These are phyloP conservation scores for Paracanthobrama guichenoti DNA, from an alignment of 2,113 vertebrate species.

Conservation along the genomic window DNA sequence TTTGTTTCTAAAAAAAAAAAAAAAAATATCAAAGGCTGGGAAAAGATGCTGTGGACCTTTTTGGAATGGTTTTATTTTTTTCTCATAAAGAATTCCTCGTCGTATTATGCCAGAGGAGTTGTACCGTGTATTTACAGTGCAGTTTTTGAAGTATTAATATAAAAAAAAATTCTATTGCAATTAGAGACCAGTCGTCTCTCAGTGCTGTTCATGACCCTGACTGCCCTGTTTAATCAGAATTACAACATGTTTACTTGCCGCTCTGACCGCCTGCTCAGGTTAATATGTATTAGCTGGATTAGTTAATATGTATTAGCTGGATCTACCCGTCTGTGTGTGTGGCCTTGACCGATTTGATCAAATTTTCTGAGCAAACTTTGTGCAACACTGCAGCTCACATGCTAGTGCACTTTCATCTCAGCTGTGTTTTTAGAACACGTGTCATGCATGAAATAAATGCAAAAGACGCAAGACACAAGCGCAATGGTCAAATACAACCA, in stretches of 20 bases:
- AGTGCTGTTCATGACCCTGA: constrained; percentile 22
- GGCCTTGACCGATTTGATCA: constrained; percentile 29
- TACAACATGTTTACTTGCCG: constrained; percentile 54
- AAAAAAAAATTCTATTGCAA: background rate
- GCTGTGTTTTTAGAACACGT: background rate
- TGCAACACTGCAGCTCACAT: background rate
- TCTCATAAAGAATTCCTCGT: background rate
- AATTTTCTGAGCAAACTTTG: constrained; percentile 38
- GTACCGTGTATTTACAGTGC: background rate
- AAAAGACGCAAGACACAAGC: background rate
- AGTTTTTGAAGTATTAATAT: background rate
- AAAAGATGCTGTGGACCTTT: background rate
- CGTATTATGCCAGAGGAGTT: background rate
- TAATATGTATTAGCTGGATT: constrained; percentile 40
- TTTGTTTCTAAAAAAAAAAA: background rate
- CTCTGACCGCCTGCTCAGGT: constrained; percentile 27
- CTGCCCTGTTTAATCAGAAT: constrained; percentile 58
- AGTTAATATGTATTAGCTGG: constrained; percentile 13
- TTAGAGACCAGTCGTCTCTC: background rate
- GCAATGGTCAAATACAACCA: background rate
- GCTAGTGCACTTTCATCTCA: constrained; percentile 5
- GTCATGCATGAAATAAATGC: background rate
- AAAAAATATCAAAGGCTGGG: too few relatives aligned
- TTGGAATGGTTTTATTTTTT: background rate
- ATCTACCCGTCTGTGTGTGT: background rate